Evolutionary conservation across 2,113 vertebrate genomes (phyloP).

Genomic region (Fregata magnificens): DNA sequence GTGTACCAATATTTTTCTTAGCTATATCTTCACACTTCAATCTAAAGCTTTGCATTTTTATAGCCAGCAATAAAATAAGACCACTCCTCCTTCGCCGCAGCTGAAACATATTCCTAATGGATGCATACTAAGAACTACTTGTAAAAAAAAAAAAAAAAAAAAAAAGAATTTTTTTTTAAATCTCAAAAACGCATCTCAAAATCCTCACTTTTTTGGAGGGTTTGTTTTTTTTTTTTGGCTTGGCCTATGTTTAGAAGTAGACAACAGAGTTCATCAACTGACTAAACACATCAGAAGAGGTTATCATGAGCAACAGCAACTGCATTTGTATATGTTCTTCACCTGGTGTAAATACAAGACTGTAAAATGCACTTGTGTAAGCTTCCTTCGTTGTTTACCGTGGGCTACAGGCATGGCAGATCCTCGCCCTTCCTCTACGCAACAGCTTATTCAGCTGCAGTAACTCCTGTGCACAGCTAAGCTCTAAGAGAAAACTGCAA

Average conservation of each 20-base stretch:
- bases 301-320: neutral
- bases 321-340: neutral
- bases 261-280: neutral
- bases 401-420: neutral
- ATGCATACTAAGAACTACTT: neutral
- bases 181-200: neutral
- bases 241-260: neutral
- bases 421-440: neutral
- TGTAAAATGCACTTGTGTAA: neutral
- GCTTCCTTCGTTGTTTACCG: neutral
- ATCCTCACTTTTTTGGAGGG: neutral
- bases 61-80: neutral
- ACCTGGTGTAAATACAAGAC: neutral
- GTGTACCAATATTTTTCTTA: neutral
- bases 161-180: too few relatives aligned
- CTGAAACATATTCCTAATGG: neutral
- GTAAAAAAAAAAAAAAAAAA: neutral
- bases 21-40: neutral
- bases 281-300: neutral
- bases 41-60: neutral
- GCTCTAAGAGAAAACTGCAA: neutral
- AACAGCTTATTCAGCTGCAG: rapidly evolving
- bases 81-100: neutral
- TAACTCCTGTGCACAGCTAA: neutral
- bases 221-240: neutral